Percentiles rank a stretch among this genome's conserved stretches.
These are phyloP conservation scores for Siniperca undulata DNA, from an alignment of 2,797 vertebrate species.

Conservation along the genomic window DNA sequence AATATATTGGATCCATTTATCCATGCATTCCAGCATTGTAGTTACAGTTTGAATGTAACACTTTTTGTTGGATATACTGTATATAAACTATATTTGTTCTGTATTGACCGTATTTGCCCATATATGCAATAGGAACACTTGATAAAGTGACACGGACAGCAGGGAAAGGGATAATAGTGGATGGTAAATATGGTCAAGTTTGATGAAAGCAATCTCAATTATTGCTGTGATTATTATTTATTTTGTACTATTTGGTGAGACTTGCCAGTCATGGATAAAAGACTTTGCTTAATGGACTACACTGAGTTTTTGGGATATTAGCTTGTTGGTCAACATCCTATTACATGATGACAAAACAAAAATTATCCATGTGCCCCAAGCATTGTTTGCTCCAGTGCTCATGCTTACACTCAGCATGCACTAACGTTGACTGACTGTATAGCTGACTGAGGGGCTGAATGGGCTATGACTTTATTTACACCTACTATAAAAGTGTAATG, in stretches of 20 bases:
- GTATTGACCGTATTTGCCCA: neutral
- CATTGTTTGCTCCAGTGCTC: conserved; percentile 55
- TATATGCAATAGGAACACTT: neutral
- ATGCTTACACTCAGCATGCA: conserved; percentile 31
- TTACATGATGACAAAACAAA: conserved; percentile 71
- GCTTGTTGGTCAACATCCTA: conserved; percentile 58
- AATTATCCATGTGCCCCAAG: conserved; percentile 63
- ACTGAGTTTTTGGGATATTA: conserved; percentile 66
- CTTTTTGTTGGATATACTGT: neutral
- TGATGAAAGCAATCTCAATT: neutral
- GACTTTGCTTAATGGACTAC: conserved; percentile 62
- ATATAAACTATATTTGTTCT: neutral
- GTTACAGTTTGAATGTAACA: neutral
- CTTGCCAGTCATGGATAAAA: conserved; percentile 53
- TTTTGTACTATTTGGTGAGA: conserved; percentile 14
- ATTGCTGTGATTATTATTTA: neutral
- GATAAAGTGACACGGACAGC: neutral
- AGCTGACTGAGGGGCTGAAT: conserved; percentile 47
- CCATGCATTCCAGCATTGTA: neutral
- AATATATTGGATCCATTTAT: neutral
- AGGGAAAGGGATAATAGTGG: neutral
- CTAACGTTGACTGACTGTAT: conserved; percentile 35
- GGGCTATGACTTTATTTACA: conserved; percentile 66
- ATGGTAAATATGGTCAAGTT: neutral
- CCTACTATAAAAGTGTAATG: conserved; percentile 72